These are phyloP conservation scores for Zosterops hypoxanthus DNA, from an alignment of 2,113 vertebrate genomes.

Conservation along the genomic window DNA sequence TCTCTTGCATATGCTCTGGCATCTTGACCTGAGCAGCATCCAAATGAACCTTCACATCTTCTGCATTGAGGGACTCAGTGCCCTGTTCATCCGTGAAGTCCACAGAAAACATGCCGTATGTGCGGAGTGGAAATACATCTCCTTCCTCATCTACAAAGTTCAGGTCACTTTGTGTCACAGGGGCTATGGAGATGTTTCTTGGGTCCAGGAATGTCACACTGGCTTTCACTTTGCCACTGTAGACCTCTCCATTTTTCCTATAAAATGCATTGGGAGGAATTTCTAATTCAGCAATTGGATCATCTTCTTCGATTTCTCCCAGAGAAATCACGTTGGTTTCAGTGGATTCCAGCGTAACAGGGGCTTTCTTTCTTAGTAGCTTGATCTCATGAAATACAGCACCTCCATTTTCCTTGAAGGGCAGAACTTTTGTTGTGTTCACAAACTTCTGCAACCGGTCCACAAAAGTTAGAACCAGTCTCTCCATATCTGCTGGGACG, in stretches of 20 bases:
- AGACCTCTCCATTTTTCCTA: constrained; percentile 88
- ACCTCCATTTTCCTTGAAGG: constrained; percentile 91
- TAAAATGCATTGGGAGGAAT: constrained; percentile 92
- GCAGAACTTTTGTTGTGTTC: constrained; percentile 95
- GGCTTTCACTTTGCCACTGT: constrained; percentile 89
- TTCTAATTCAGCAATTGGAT: constrained; percentile 89
- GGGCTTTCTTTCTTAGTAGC: constrained; percentile 85
- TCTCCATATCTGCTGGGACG: constrained; percentile 85
- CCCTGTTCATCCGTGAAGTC: constrained; percentile 87
- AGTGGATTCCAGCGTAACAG: constrained; percentile 82
- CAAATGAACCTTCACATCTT: constrained; percentile 90
- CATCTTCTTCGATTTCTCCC: constrained; percentile 84
- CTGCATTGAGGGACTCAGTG: constrained; percentile 87
- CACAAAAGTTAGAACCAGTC: constrained; percentile 94
- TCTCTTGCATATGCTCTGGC: constrained; percentile 84
- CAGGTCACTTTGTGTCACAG: constrained; percentile 91
- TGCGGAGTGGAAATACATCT: constrained; percentile 89
- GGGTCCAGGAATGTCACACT: constrained; percentile 95
- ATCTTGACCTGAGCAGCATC: constrained; percentile 91
- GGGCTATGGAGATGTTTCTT: constrained; percentile 85
- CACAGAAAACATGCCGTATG: constrained; percentile 97
- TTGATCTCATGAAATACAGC: constrained; percentile 93
- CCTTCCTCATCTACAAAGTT: constrained; percentile 90
- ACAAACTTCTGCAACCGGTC: constrained; percentile 95
- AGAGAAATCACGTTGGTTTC: constrained; percentile 88